Conservation (phyloP, 2,888 invertebrate genomes). For the Petrophora chlorosata region DNA sequence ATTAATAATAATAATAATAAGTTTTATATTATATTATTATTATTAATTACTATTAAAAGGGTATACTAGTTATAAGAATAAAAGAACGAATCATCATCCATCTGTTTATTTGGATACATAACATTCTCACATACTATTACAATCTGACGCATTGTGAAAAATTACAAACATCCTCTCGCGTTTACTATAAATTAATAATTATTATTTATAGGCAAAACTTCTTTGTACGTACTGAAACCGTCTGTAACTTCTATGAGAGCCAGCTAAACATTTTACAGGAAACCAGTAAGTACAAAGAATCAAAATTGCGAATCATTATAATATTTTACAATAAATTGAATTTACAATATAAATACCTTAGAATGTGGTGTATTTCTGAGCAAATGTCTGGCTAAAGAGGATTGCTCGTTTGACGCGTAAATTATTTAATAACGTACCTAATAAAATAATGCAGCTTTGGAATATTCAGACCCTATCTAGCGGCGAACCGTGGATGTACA, state of each 20-base stretch:
- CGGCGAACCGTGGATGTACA: neutral
- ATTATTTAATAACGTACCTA: neutral
- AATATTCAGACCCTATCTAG: constrained; percentile 2
- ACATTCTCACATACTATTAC: constrained; percentile 58
- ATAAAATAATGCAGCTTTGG: constrained; percentile 19
- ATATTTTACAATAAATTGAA: constrained; percentile 6
- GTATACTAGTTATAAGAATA: constrained; percentile 5
- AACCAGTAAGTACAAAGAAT: constrained; percentile 20
- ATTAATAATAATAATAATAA: too few species aligned
- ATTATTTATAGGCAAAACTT: constrained; percentile 34
- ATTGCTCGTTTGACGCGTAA: neutral
- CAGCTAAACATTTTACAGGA: constrained; percentile 30
- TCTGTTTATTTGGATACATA: constrained; percentile 68
- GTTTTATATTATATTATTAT: too few species aligned
- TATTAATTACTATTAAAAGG: too few species aligned
- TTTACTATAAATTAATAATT: constrained; percentile 45
- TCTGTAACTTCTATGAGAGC: constrained; percentile 17
- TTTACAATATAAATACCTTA: constrained; percentile 1
- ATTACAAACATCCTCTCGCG: constrained; percentile 62
- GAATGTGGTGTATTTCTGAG: constrained; percentile 5
- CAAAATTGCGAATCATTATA: constrained; percentile 9
- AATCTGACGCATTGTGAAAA: constrained; percentile 61
- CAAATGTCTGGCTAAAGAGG: too few species aligned
- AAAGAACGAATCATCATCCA: constrained; percentile 44
- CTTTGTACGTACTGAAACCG: constrained; percentile 38